These are phyloP conservation scores for Sceliomorpha sp. DNA, from an alignment of 2,888 invertebrate genomes.

Conservation along the genomic window DNA sequence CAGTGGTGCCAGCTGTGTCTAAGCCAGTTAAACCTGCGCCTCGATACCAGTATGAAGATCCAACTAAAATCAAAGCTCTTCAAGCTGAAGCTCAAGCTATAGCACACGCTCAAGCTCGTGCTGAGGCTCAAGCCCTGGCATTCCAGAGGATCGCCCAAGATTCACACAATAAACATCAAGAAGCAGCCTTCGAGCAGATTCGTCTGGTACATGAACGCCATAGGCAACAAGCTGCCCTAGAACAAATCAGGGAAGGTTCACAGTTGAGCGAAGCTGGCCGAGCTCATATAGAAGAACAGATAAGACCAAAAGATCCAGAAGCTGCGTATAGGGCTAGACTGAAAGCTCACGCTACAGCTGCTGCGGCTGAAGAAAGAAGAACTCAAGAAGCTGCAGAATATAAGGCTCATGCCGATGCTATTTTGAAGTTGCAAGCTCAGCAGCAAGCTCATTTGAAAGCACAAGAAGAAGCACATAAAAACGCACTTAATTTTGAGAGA, in stretches of 20 bases:
- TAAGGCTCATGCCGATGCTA: slow-evolving; percentile 77
- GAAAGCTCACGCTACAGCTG: slow-evolving; percentile 71
- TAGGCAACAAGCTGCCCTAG: slow-evolving; percentile 71
- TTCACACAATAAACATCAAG: slow-evolving; percentile 71
- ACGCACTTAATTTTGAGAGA: slow-evolving; percentile 73
- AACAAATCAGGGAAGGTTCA: slow-evolving; percentile 74
- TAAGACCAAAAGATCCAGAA: slow-evolving; percentile 70
- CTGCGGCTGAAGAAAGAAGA: slow-evolving; percentile 72
- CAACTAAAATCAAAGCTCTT: slow-evolving; percentile 39
- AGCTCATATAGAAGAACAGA: slow-evolving; percentile 68
- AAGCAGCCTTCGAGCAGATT: slow-evolving; percentile 73
- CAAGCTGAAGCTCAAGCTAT: slow-evolving; percentile 60
- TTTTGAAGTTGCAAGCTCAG: slow-evolving; percentile 73
- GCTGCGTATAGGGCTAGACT: slow-evolving; percentile 70
- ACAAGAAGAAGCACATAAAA: slow-evolving; percentile 73
- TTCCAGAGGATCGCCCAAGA: slow-evolving; percentile 74
- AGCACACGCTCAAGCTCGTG: slow-evolving; percentile 72
- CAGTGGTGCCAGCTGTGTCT: slow-evolving; percentile 28
- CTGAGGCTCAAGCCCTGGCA: slow-evolving; percentile 73
- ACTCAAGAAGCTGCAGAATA: slow-evolving; percentile 74
- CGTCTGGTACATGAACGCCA: slow-evolving; percentile 70
- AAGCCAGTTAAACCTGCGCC: slow-evolving; percentile 62
- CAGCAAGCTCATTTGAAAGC: slow-evolving; percentile 73
- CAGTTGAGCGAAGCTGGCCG: slow-evolving; percentile 76
- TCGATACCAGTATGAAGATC: slow-evolving; percentile 65